Evolutionary conservation across 2,888 invertebrate genomes (phyloP), one percentile per base, ranked within the genome.

Genomic region (Oeneis ivallda): DNA sequence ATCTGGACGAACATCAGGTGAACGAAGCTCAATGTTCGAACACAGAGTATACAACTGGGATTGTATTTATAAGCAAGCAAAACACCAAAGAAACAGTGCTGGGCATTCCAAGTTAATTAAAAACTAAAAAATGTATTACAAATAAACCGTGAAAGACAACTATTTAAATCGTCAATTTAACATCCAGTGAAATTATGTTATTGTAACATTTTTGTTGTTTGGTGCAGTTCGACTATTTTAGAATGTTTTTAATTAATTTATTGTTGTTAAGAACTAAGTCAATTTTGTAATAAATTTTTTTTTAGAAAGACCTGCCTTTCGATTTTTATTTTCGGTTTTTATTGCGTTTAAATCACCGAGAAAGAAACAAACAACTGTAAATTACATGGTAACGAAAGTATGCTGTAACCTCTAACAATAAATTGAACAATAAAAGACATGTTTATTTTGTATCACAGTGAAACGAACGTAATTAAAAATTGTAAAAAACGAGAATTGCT

Each of bases 41-140:
- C 64, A 49, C 13, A 26, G 65, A 45, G 15, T 32, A n/a, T n/a
- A 59, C 19, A 49, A 61, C 9, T 26, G 37, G 15, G 37, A 50
- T 41, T 19, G 41, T 19, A 39, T 59, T 32, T 59, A 17, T 50
- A 54, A 17, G 61, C 32, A 54, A 41, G 50, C 37, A 49, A 59
- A 52, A 60, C 45, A 67, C 13, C 65, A 68, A 53, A 64, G 70
- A 9, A 50, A 26, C 76, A 81, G 81, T 85, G 88, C 86, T 87
- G 87, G 87, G 87, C 87, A 89, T 89, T 89, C 88, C 89, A 89
- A 85, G 60, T 49, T 84, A 79, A 78, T 69, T 80, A 80, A 84
- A 67, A 65, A 78, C 79, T 76, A 82, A 84, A 79, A 26, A 64
- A 70, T 50, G 77, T 77, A 73, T 79, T 79, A 78, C 64, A 41